Evolutionary conservation across 2,113 vertebrate species (phyloP).

Genomic region (Tyto alba): DNA sequence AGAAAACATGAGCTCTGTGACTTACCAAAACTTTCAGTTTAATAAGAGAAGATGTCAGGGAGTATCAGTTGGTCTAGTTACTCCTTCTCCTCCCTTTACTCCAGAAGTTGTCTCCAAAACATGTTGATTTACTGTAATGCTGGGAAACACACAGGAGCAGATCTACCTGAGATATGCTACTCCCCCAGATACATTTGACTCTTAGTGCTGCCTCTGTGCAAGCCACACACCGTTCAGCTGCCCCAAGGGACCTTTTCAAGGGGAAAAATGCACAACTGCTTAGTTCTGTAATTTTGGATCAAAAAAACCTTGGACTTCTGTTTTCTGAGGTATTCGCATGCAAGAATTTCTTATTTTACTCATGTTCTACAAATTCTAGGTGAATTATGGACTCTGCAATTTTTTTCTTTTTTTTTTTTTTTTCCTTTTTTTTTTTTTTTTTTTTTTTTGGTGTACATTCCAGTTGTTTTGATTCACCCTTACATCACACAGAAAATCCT

Average conservation of each 20-base stretch:
- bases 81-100: background rate
- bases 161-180: background rate
- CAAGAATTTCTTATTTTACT: background rate
- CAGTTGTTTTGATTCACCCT: background rate
- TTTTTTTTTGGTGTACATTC: background rate
- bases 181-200: background rate
- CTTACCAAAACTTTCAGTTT: background rate
- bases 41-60: background rate
- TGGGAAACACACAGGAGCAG: background rate
- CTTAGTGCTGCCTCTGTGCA: background rate
- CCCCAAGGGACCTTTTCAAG: rapidly evolving
- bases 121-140: background rate
- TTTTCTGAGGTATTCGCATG: background rate
- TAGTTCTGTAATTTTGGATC: background rate
- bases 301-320: background rate
- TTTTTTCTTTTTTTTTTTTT: background rate
- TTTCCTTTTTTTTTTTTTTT: background rate
- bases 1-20: background rate
- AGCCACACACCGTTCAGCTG: background rate
- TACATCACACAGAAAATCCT: background rate
- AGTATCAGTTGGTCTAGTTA: background rate
- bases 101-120: background rate
- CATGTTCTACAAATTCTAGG: background rate
- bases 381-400: background rate
- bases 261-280: background rate